Evolutionary conservation across 2,888 invertebrate genomes (phyloP).

Genomic region (Lasius fuliginosus): DNA sequence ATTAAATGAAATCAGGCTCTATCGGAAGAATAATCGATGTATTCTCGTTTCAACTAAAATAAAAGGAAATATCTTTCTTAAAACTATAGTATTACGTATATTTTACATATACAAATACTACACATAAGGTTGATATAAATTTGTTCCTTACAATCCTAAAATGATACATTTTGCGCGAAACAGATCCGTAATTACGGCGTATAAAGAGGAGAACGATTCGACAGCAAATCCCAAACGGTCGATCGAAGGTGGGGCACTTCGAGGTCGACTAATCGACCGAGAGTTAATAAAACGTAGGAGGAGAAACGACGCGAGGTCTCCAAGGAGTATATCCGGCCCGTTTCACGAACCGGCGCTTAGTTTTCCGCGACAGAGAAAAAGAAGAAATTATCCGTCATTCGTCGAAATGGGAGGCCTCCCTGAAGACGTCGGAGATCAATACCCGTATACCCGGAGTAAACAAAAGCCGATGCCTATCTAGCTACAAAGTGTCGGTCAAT

Average conservation of each 20-base stretch:
- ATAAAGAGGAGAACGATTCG: constrained; percentile 67
- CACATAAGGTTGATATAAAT: not conserved
- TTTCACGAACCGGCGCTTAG: constrained; percentile 48
- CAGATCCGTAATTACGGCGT: constrained; percentile 49
- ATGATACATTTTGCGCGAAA: constrained; percentile 19
- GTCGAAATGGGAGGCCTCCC: constrained; percentile 64
- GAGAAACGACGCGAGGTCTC: constrained; percentile 71
- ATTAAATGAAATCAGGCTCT: not conserved
- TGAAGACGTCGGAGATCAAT: constrained; percentile 71
- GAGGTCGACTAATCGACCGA: constrained; percentile 74
- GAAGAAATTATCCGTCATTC: constrained; percentile 77
- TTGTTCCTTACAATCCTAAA: not conserved
- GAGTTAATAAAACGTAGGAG: constrained; percentile 75
- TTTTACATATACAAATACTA: not conserved
- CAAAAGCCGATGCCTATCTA: constrained; percentile 69
- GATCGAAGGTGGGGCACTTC: constrained; percentile 62
- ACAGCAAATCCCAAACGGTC: constrained; percentile 69
- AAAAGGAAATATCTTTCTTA: not conserved
- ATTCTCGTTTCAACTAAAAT: not conserved
- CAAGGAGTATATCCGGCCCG: constrained; percentile 56
- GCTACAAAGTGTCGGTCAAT: constrained; percentile 76
- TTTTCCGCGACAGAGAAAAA: constrained; percentile 50
- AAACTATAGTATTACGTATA: not conserved
- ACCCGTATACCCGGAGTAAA: constrained; percentile 68
- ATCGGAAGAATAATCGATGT: not conserved